phyloP scores from a whole-genome alignment of 2,888 invertebrate genomes.

The Napeogenes inachia region DNA sequence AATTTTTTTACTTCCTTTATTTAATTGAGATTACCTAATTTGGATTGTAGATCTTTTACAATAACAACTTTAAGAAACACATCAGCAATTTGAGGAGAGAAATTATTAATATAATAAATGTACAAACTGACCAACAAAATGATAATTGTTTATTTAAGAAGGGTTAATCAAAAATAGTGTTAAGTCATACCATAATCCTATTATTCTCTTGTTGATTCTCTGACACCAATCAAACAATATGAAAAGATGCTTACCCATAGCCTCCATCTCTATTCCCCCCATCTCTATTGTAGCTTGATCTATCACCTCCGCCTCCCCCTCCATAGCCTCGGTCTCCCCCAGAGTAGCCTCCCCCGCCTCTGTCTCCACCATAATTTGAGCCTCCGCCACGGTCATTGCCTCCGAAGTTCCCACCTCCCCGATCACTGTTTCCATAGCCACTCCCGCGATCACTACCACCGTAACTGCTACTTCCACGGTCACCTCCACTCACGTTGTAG shows the following conservation, averaged over 20 bases:
- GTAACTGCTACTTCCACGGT: constrained; percentile 56
- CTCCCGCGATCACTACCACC: constrained; percentile 66
- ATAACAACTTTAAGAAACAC: too few relatives aligned
- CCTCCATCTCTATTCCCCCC: constrained; percentile 77
- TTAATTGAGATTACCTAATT: too few relatives aligned
- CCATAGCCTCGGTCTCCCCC: constrained; percentile 59
- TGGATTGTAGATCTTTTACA: too few relatives aligned
- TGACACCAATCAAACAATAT: constrained; percentile 9
- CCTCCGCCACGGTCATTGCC: constrained; percentile 53
- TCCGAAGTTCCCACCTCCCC: constrained; percentile 58
- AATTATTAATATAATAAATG: too few relatives aligned
- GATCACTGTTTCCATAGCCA: constrained; percentile 50
- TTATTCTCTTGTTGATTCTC: background rate
- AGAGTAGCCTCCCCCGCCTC: constrained; percentile 59
- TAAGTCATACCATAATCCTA: constrained; percentile 5
- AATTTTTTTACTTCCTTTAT: too few relatives aligned
- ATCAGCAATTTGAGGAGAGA: too few relatives aligned
- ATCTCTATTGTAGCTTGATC: constrained; percentile 75
- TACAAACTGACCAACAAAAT: too few relatives aligned
- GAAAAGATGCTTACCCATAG: constrained; percentile 74
- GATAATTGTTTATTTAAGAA: background rate
- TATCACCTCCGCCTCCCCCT: constrained; percentile 61
- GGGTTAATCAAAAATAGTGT: constrained; percentile 1
- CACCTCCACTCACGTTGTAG: constrained; percentile 54
- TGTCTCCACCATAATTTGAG: constrained; percentile 56